Evolutionary conservation across 2,113 vertebrate species (phyloP).

Genomic region (Manacus vitellinus): DNA sequence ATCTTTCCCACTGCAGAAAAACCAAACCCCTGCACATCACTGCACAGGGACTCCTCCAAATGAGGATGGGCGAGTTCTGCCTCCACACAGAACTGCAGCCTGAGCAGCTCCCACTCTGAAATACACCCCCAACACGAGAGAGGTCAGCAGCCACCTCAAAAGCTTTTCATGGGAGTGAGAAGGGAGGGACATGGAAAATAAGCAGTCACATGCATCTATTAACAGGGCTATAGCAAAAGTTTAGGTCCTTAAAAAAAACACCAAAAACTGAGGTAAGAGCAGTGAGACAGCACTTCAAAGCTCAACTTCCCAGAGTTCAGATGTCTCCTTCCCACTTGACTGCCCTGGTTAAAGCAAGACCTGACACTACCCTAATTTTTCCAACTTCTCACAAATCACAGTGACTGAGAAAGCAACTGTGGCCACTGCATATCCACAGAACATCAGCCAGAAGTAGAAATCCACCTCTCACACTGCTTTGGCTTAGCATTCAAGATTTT

Average conservation of each 20-base stretch:
- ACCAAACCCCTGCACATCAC: background rate
- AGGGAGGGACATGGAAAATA: background rate
- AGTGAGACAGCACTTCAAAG: background rate
- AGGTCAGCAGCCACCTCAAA: background rate
- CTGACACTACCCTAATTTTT: background rate
- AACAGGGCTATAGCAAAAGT: background rate
- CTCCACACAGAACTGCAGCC: background rate
- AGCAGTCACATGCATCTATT: background rate
- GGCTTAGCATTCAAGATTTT: background rate
- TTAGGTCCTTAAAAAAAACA: background rate
- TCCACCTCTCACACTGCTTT: background rate
- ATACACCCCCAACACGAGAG: background rate
- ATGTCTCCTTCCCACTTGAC: background rate
- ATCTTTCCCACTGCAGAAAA: background rate
- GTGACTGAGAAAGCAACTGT: background rate
- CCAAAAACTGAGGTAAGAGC: background rate
- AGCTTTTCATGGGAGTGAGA: background rate
- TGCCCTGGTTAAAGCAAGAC: background rate
- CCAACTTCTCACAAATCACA: background rate
- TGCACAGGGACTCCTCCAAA: fast-evolving
- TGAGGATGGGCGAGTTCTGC: background rate
- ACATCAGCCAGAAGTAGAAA: background rate
- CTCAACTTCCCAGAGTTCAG: background rate
- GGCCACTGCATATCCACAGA: background rate
- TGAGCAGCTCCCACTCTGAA: background rate